Percentiles rank a stretch among this genome's conserved stretches.
phyloP scores from a whole-genome alignment of 2,113 vertebrate genomes.

The Barbus barbus region DNA sequence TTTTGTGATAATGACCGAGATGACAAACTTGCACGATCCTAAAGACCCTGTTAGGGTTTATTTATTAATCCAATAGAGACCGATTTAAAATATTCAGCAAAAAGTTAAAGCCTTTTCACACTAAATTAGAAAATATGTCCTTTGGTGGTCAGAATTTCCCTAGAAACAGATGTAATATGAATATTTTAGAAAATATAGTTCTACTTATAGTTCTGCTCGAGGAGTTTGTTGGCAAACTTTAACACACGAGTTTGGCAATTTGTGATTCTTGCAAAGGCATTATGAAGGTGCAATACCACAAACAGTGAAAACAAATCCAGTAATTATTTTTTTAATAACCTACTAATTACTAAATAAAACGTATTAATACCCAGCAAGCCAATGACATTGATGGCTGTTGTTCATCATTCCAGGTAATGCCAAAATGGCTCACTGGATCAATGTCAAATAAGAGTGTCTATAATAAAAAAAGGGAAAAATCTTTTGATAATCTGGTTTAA shows the following conservation, averaged over 20 bases:
- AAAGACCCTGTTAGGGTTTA: neutral
- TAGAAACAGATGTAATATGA: neutral
- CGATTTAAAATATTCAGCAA: neutral
- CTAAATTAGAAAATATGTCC: neutral
- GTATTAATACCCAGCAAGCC: neutral
- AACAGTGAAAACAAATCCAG: conserved; percentile 8
- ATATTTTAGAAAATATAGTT: neutral
- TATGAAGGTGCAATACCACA: neutral
- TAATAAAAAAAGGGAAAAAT: neutral
- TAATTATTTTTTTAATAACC: neutral
- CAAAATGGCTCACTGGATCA: neutral
- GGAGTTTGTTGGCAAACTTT: conserved; percentile 11
- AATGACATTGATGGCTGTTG: neutral
- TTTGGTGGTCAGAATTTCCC: neutral
- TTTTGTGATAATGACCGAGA: neutral
- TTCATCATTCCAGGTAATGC: neutral
- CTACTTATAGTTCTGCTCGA: neutral
- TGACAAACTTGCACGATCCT: neutral
- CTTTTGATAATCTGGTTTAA: neutral
- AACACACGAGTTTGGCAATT: neutral
- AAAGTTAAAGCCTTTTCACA: neutral
- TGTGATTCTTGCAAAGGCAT: neutral
- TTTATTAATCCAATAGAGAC: neutral
- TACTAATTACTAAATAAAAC: neutral
- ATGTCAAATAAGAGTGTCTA: neutral